Base-by-base conservation (phyloP, 2,113 vertebrate genomes). In the Passer domesticus region DNA sequence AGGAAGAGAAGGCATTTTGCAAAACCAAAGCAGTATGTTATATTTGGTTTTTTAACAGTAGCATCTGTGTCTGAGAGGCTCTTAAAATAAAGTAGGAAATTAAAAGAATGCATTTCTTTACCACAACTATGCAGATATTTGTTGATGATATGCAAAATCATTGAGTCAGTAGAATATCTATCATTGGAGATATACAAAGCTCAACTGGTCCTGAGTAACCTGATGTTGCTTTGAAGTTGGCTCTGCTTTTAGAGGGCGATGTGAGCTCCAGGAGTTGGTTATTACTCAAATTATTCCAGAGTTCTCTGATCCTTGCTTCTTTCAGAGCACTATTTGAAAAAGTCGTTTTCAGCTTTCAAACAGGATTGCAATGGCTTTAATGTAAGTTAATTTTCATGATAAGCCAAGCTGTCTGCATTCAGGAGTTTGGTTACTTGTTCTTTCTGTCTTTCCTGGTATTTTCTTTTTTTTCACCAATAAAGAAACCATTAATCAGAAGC, bases 211-310 rank as follows among this genome's bases (percentile, higher is more conserved):
- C n/a, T 66, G 22, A 77, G 27, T 22, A 74, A 74, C 20, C 17
- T 23, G 22, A 39, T 8, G 1, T 6, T 53, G 58, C 46, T 83
- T 73, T 64, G n/a, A 75, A 79, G 39, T 15, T 68, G 28, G 20
- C 22, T 8, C 17, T 69, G 25, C 1, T 2, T 20, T n/a, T 37
- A 74, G 23, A 1, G 0, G 23, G 28, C 1, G 1, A 37, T 20
- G 30, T 37, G n/a, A 91, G 60, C 37, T 58, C n/a, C n/a, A 31
- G 22, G 12, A 30, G 7, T 6, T 58, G 27, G 6, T 50, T 43
- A 13, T 80, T 64, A 83, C 14, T 3, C 56, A 35, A 83, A 44
- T 60, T 73, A 39, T 73, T 91, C 27, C 31, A 39, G 25, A 11
- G 18, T 59, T 85, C 56, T 82, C 6, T 39, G 70, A 30, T 73